Conservation (phyloP, 2,797 vertebrate genomes). For the Etheostoma nigrum region DNA sequence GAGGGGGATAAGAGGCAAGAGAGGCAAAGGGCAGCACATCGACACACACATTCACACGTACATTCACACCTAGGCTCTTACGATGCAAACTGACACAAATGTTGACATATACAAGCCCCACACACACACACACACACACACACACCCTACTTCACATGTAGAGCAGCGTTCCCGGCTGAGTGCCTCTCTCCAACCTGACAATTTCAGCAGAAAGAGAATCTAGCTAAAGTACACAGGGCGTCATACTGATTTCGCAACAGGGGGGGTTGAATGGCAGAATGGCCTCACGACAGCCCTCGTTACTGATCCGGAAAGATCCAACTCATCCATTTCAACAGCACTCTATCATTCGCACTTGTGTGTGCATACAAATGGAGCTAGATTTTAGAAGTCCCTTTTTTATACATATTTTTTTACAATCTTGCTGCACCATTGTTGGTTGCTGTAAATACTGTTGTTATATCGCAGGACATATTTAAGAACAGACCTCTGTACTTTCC, state of each 20-base stretch:
- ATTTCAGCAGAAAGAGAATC: conserved; percentile 77
- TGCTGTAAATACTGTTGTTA: conserved; percentile 14
- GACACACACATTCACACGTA: conserved; percentile 51
- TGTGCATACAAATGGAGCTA: conserved; percentile 27
- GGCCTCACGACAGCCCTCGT: conserved; percentile 66
- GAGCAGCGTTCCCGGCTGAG: conserved; percentile 79
- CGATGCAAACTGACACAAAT: conserved; percentile 51
- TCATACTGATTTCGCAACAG: conserved; percentile 71
- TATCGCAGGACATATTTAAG: conserved; percentile 2
- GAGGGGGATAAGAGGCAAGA: conserved; percentile 37
- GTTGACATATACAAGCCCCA: conserved; percentile 36
- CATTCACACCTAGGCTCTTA: conserved; percentile 45
- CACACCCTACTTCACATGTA: conserved; percentile 76
- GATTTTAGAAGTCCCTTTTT: conserved; percentile 22
- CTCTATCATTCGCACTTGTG: conserved; percentile 51
- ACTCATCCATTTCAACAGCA: conserved; percentile 70
- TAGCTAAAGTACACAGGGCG: conserved; percentile 73
- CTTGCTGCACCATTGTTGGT: conserved; percentile 4
- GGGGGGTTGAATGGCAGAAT: conserved; percentile 69
- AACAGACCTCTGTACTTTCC: not conserved
- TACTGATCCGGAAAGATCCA: conserved; percentile 70
- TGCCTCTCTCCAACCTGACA: conserved; percentile 75
- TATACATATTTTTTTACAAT: not conserved
- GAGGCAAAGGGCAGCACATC: conserved; percentile 58
- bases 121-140: conserved; percentile 8